Evolutionary conservation across 2,113 vertebrate genomes (phyloP), one percentile per base, ranked within the genome.

Genomic region (Cygnus buccinator): DNA sequence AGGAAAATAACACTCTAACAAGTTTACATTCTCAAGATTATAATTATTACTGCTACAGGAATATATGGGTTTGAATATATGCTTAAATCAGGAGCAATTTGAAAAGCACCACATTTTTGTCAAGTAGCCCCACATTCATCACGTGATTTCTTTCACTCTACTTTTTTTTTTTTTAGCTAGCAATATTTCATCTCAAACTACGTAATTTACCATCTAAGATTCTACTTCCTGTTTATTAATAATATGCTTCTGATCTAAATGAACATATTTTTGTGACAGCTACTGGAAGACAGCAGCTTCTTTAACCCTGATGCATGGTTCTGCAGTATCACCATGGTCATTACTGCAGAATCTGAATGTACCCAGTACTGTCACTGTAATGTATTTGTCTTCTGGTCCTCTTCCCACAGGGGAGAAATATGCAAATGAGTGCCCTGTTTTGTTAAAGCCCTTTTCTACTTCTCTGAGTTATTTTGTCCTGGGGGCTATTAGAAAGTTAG

Each of bases 161-260:
- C 46, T 48, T 52, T 81, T 96, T 90, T 72, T 75, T 61, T 90
- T 72, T 75, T 61, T 78, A 78, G 35, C 16, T 72, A 78, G 55
- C 29, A 68, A 23, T 44, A 82, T 29, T 89, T 94, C 62, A 94
- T 17, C 33, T 87, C 54, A 63, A 76, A 84, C 58, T 63, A 70
- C 50, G 39, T 46, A 79, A 87, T 79, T 89, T 37, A 87, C 37
- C 78, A 87, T 83, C 54, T 19, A 66, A 70, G n/a, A 94, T 43
- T 41, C 33, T 87, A 91, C 71, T 67, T 79, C 50, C 46, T 85
- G 48, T 72, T 92, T 93, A 94, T 95, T 91, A 91, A 82, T 72
- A 94, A 87, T 57, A 58, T 9, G 29, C 21, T 95, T 91, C 91
- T 84, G 61, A 89, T 89, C 70, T 93, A 84, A 39, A 89, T 19